These are phyloP conservation scores for Tor tambroides DNA, from an alignment of 2,113 vertebrate species.

Conservation along the genomic window DNA sequence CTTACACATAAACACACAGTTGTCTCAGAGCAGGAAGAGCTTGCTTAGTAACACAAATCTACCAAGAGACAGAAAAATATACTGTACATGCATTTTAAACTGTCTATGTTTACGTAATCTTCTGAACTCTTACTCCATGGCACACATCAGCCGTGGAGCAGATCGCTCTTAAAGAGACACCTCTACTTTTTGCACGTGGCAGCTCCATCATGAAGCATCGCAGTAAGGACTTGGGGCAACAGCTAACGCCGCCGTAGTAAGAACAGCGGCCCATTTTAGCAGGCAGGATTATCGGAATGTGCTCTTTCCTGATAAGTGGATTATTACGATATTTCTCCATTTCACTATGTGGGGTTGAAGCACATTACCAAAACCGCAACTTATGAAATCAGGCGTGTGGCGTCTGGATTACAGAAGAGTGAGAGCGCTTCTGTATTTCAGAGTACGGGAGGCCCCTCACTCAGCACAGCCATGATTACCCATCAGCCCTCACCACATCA, in stretches of 20 bases:
- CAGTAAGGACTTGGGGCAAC: constrained; percentile 43
- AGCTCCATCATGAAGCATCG: constrained; percentile 38
- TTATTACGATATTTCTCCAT: constrained; percentile 65
- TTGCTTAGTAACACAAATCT: constrained; percentile 42
- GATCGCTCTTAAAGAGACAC: constrained; percentile 40
- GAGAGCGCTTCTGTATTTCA: constrained; percentile 52
- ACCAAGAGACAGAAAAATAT: constrained; percentile 39
- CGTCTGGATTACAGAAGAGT: constrained; percentile 54
- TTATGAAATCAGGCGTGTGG: constrained; percentile 56
- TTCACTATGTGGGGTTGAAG: constrained; percentile 56
- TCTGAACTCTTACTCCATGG: constrained; percentile 49
- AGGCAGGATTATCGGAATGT: constrained; percentile 65
- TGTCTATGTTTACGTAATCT: constrained; percentile 47
- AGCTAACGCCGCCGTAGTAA: constrained; percentile 44
- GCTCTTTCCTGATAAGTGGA: constrained; percentile 66
- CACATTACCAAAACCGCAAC: constrained; percentile 57
- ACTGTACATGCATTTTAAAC: constrained; percentile 34
- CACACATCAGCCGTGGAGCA: constrained; percentile 41
- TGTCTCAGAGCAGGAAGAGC: constrained; percentile 27
- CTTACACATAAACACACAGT: constrained; percentile 31
- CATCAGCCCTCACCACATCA: constrained; percentile 37
- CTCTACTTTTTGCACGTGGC: not conserved
- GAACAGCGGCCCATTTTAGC: constrained; percentile 57
- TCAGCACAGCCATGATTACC: constrained; percentile 53
- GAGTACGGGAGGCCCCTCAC: not conserved